A percentile compares a stretch with the other conserved stretches of the same genome.
phyloP scores from a whole-genome alignment of 1,140 invertebrate genomes.

The Drosophila setifemur region DNA sequence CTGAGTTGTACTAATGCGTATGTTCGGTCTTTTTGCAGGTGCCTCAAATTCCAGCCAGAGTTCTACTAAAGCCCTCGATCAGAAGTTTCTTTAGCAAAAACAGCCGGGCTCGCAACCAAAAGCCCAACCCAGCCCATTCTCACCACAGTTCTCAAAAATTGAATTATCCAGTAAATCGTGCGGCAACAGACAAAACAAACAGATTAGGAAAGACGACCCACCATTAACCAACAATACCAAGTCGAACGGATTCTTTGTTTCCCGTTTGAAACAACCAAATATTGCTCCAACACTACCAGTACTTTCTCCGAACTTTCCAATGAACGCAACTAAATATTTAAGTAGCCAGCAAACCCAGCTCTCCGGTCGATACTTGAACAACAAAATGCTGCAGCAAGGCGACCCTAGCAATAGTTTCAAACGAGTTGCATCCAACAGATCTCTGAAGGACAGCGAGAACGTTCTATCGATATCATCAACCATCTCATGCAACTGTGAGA shows the following conservation, averaged over 20 bases:
- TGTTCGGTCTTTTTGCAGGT: constrained; percentile 73
- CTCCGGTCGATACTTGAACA: constrained; percentile 70
- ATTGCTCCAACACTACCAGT: constrained; percentile 66
- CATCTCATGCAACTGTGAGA: constrained; percentile 41
- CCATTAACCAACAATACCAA: constrained; percentile 31
- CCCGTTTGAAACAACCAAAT: constrained; percentile 44
- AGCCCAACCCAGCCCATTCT: constrained; percentile 46
- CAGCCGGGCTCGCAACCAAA: constrained; percentile 83
- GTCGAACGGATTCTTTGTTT: constrained; percentile 40
- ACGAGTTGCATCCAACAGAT: constrained; percentile 29
- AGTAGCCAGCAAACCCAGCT: constrained; percentile 61
- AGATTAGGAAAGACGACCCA: constrained; percentile 32
- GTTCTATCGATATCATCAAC: constrained; percentile 26
- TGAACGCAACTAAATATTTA: constrained; percentile 50
- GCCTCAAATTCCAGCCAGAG: constrained; percentile 88
- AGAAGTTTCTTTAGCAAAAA: constrained; percentile 91
- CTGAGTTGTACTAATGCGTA: constrained; percentile 11
- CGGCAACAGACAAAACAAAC: constrained; percentile 32
- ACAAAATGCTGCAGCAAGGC: constrained; percentile 39
- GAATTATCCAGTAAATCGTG: constrained; percentile 33
- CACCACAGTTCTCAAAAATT: constrained; percentile 33
- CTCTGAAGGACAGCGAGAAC: constrained; percentile 32
- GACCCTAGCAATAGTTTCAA: constrained; percentile 34
- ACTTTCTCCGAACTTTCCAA: constrained; percentile 66
- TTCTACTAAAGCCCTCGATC: constrained; percentile 89